Base-by-base conservation (phyloP, 2,888 invertebrate species). In the Mesorhabditis belari region DNA sequence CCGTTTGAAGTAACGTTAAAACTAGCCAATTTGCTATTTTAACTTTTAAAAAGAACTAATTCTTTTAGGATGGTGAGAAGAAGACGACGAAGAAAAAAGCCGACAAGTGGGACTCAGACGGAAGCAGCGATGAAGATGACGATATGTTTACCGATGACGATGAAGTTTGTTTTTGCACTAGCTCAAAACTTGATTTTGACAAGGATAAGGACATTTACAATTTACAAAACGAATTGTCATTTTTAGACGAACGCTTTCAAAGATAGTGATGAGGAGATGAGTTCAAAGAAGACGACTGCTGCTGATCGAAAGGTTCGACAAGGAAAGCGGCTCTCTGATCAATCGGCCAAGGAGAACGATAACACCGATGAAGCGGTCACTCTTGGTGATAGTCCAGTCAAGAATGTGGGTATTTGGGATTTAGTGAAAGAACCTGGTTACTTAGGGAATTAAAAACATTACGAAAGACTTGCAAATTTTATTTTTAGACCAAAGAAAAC, bases 331-430 rank as follows among this genome's bases (percentile, higher is more conserved):
- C 35, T 50, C 5, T 58, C 57, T n/a, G 64, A 66, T 56, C 56
- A 60, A 21, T 62, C 66, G 17, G n/a, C n/a, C n/a, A 64, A 66
- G 51, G 66, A 66, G 58, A 66, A 66, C 59, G 62, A 49, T 27
- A 49, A 27, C 19, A 55, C 49, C 3, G 49, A 12, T 28, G 29
- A 55, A 23, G n/a, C 54, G 12, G 51, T 29, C 29, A 53, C 29
- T 29, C 50, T 51, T 4, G 55, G 60, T 17, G 52, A 58, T 24
- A 28, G 17, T 49, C 19, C 51, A 23, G 23, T 19, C 5, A 63
- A 63, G 52, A 60, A 60, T 24, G 19, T n/a, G n/a, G n/a, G n/a
- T n/a, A n/a, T n/a, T n/a, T n/a, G n/a, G n/a, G n/a, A n/a, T n/a
- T n/a, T n/a, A 60, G 61, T 58, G 60, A 67, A 61, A 52, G 64